Conservation (phyloP, 2,113 vertebrate species). For the Hoplias malabaricus region DNA sequence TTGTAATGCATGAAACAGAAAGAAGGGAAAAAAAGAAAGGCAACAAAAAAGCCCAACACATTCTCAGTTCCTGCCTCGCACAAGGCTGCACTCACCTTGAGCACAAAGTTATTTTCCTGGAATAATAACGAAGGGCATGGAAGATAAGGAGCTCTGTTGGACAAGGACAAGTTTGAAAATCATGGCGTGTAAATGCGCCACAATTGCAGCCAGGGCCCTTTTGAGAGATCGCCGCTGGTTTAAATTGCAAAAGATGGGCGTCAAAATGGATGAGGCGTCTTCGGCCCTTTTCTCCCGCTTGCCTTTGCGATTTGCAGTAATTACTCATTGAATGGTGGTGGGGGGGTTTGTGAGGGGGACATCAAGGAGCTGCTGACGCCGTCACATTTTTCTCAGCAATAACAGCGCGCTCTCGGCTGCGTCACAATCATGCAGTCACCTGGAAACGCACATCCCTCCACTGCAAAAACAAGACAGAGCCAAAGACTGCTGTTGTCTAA, state of each 20-base stretch:
- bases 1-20: constrained; percentile 7
- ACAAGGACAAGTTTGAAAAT: constrained; percentile 55
- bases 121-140: constrained; percentile 52
- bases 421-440: constrained; percentile 43
- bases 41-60: neutral
- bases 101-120: constrained; percentile 48
- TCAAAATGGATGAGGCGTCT: constrained; percentile 48
- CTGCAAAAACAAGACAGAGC: neutral
- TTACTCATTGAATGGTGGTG: constrained; percentile 44
- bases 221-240: constrained; percentile 47
- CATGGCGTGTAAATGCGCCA: constrained; percentile 36
- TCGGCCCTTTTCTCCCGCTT: constrained; percentile 32
- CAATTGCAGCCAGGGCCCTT: constrained; percentile 36
- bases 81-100: constrained; percentile 50
- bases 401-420: constrained; percentile 26
- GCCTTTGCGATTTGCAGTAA: constrained; percentile 47
- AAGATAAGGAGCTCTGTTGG: constrained; percentile 43
- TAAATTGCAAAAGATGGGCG: constrained; percentile 53
- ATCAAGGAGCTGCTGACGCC: constrained; percentile 45
- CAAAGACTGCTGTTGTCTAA: neutral
- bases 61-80: constrained; percentile 23
- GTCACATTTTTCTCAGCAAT: constrained; percentile 47
- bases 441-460: constrained; percentile 19
- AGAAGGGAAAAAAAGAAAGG: constrained; percentile 7
- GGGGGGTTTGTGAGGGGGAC: neutral